Evolutionary conservation across 1,140 invertebrate species (phyloP).

Genomic region (Sycobia sp.): DNA sequence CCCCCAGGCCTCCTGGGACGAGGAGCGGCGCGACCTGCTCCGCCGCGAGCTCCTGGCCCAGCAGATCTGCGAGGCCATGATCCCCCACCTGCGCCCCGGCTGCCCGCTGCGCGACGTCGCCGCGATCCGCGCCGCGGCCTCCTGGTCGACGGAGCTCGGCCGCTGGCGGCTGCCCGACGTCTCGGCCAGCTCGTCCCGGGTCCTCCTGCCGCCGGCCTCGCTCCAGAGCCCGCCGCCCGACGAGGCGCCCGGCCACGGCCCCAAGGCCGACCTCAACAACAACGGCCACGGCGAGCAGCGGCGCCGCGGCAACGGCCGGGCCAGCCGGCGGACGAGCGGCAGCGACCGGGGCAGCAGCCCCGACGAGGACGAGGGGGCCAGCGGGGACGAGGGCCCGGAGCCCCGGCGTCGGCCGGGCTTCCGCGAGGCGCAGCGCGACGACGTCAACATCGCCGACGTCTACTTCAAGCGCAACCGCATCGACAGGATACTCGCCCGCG

Average conservation of each 20-base stretch:
- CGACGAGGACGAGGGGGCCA: slow-evolving; percentile 36
- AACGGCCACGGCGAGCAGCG: slow-evolving; percentile 45
- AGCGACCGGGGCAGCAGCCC: slow-evolving; percentile 38
- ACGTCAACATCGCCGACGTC: slow-evolving; percentile 48
- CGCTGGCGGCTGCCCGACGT: slow-evolving; percentile 57
- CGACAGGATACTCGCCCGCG: slow-evolving; percentile 52
- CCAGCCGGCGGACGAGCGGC: not conserved
- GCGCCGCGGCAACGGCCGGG: slow-evolving; percentile 35
- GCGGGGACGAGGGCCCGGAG: slow-evolving; percentile 9
- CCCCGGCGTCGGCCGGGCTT: not conserved
- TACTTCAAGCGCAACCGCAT: slow-evolving; percentile 57
- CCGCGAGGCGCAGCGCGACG: slow-evolving; percentile 1
- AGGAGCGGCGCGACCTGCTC: slow-evolving; percentile 55
- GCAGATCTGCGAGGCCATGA: slow-evolving; percentile 58
- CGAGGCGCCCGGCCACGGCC: not conserved
- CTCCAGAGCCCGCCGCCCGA: not conserved
- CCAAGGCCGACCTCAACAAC: slow-evolving; percentile 53
- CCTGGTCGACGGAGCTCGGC: slow-evolving; percentile 57
- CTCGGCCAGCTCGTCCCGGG: slow-evolving; percentile 40
- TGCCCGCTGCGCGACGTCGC: slow-evolving; percentile 57
- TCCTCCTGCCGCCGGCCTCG: slow-evolving; percentile 52
- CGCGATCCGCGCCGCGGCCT: slow-evolving; percentile 49
- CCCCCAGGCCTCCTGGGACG: slow-evolving; percentile 59
- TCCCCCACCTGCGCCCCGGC: slow-evolving; percentile 57
- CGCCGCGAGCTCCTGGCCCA: slow-evolving; percentile 55